phyloP scores from a whole-genome alignment of 2,113 vertebrate species.

The Paedocypris sp. region DNA sequence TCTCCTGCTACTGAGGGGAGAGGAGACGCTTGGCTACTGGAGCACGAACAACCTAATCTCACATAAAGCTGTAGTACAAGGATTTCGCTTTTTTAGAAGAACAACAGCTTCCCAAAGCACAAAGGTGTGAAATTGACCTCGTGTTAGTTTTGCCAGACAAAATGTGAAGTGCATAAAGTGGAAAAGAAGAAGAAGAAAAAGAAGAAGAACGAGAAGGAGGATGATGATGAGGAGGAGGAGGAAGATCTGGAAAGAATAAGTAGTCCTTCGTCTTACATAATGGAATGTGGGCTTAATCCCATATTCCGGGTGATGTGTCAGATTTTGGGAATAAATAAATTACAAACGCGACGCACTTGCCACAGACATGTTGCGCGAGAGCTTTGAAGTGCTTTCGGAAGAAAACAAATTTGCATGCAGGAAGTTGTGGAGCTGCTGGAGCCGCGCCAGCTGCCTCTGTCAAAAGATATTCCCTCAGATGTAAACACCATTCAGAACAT shows the following conservation, averaged over 20 bases:
- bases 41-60: constrained; percentile 20
- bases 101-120: background rate
- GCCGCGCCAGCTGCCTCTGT: constrained; percentile 21
- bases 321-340: constrained; percentile 17
- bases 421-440: constrained; percentile 11
- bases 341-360: background rate
- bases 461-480: constrained; percentile 15
- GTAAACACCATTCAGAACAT: constrained; percentile 11
- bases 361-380: background rate
- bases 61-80: constrained; percentile 7
- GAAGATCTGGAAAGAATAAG: background rate
- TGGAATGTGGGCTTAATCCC: constrained; percentile 16
- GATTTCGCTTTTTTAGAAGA: background rate
- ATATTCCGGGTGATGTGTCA: constrained; percentile 13
- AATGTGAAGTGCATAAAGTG: background rate
- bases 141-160: background rate
- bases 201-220: no score
- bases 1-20: background rate
- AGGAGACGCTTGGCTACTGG: constrained; percentile 14
- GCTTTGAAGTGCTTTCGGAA: constrained; percentile 21
- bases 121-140: constrained; percentile 22
- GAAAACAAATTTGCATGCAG: constrained; percentile 25
- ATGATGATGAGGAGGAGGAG: background rate
- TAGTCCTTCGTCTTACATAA: background rate
- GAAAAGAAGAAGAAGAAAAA: no score